Conservation (phyloP, 2,888 invertebrate genomes). For the Eubasilissa splendida region DNA sequence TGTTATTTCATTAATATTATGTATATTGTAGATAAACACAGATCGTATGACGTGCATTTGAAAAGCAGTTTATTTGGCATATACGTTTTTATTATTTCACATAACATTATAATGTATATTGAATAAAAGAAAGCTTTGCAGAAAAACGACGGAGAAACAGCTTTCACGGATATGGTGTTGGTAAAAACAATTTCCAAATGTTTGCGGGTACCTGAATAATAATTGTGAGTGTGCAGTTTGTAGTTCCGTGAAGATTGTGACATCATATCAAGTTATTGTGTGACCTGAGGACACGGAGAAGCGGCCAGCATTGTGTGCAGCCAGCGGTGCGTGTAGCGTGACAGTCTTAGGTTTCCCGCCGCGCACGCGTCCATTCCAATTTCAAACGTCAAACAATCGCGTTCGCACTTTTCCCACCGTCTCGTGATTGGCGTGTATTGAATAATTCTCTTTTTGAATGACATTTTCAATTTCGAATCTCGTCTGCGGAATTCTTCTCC, state of each 20-base stretch:
- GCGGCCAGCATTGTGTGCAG: not conserved
- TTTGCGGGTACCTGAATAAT: not conserved
- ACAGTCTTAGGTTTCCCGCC: conserved; percentile 43
- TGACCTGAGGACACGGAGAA: conserved; percentile 9
- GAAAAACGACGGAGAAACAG: too few relatives aligned
- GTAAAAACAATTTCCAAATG: too few relatives aligned
- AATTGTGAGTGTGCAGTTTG: not conserved
- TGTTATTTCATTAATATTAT: too few relatives aligned
- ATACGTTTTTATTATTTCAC: too few relatives aligned
- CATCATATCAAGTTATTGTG: conserved; percentile 31
- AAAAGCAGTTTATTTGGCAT: too few relatives aligned
- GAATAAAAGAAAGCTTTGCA: too few relatives aligned
- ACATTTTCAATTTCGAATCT: conserved; percentile 56
- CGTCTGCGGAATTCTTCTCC: conserved; percentile 54
- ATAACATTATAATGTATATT: too few relatives aligned
- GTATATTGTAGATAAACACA: too few relatives aligned
- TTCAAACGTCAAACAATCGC: conserved; percentile 44
- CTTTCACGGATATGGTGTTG: too few relatives aligned
- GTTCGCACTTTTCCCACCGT: conserved; percentile 25
- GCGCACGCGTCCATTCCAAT: conserved; percentile 40
- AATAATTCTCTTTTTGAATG: conserved; percentile 46
- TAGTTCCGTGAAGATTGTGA: conserved; percentile 27
- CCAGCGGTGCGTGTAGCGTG: conserved; percentile 51
- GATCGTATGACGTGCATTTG: too few relatives aligned
- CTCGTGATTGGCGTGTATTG: conserved; percentile 23